These are phyloP conservation scores for Brachionus plicatilis DNA, from an alignment of 1,140 invertebrate genomes.

Conservation along the genomic window DNA sequence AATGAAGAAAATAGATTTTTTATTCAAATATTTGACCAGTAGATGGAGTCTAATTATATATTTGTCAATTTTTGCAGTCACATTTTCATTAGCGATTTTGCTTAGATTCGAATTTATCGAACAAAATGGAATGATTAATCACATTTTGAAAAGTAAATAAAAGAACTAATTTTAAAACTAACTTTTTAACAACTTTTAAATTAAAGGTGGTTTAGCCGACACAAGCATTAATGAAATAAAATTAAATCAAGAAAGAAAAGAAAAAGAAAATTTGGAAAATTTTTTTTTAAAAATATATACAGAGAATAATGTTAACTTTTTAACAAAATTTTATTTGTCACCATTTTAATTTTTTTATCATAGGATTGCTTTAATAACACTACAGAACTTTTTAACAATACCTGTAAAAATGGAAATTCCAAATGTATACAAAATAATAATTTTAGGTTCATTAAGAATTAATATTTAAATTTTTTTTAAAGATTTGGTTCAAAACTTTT, in stretches of 20 bases:
- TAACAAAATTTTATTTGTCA: not conserved
- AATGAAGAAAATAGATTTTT: not conserved
- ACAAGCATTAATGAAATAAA: not conserved
- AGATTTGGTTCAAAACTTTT: not conserved
- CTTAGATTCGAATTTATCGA: not conserved
- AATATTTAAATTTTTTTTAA: too few relatives aligned
- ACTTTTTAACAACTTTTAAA: not conserved
- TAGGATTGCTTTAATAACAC: not conserved
- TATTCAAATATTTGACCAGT: slow-evolving; percentile 2
- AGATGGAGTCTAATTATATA: not conserved
- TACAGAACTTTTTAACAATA: not conserved
- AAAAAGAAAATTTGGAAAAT: not conserved
- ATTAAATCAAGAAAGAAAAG: not conserved
- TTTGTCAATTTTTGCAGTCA: not conserved
- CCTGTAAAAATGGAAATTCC: not conserved
- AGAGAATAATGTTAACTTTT: not conserved
- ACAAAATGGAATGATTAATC: not conserved
- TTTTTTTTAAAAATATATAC: not conserved
- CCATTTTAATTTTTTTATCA: not conserved
- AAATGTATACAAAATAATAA: not conserved
- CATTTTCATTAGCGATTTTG: not conserved
- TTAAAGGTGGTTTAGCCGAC: not conserved
- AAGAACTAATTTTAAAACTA: too few relatives aligned
- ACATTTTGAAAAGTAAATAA: not conserved
- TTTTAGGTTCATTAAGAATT: too few relatives aligned